phyloP scores from a whole-genome alignment of 2,888 invertebrate genomes.

The Rhabditoides inermis region DNA sequence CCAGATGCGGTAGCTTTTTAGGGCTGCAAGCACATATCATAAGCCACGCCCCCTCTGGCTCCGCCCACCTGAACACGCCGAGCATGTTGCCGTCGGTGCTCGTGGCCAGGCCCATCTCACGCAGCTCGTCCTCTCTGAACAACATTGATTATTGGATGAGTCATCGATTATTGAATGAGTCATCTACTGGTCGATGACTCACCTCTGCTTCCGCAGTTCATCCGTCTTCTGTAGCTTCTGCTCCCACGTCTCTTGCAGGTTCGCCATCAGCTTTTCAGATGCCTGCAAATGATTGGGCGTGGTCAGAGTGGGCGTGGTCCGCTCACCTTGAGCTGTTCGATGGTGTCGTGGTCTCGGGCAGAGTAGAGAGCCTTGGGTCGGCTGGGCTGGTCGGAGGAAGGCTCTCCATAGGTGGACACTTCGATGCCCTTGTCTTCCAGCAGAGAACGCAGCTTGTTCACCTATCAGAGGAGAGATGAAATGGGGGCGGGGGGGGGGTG shows the following conservation, averaged over 20 bases:
- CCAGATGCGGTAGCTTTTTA: conserved; percentile 78
- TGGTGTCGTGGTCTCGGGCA: conserved; percentile 83
- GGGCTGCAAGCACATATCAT: conserved; percentile 5
- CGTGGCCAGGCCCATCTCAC: conserved; percentile 71
- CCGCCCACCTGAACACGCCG: conserved; percentile 75
- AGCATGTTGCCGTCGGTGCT: conserved; percentile 93
- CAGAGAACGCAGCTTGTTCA: conserved; percentile 67
- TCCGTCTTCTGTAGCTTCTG: conserved; percentile 95
- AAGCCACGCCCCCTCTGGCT: neutral
- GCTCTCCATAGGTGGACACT: conserved; percentile 22
- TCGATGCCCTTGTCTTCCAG: conserved; percentile 93
- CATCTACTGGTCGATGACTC: too few species aligned
- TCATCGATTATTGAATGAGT: too few species aligned
- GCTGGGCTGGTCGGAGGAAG: conserved; percentile 16
- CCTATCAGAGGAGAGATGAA: conserved; percentile 4
- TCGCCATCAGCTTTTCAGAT: conserved; percentile 94
- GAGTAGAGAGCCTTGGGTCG: conserved; percentile 55
- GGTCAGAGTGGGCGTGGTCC: too few species aligned
- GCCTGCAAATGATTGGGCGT: conserved; percentile 60
- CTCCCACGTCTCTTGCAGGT: conserved; percentile 98
- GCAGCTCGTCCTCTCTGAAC: conserved; percentile 85
- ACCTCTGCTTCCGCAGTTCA: conserved; percentile 67
- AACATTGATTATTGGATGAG: too few species aligned
- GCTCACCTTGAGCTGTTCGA: conserved; percentile 74
- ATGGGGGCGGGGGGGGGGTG: conserved; percentile 19